Percentiles rank a stretch among this genome's conserved stretches.
Evolutionary conservation across 2,113 vertebrate genomes (phyloP).

Genomic region (Gobiocypris rarus): DNA sequence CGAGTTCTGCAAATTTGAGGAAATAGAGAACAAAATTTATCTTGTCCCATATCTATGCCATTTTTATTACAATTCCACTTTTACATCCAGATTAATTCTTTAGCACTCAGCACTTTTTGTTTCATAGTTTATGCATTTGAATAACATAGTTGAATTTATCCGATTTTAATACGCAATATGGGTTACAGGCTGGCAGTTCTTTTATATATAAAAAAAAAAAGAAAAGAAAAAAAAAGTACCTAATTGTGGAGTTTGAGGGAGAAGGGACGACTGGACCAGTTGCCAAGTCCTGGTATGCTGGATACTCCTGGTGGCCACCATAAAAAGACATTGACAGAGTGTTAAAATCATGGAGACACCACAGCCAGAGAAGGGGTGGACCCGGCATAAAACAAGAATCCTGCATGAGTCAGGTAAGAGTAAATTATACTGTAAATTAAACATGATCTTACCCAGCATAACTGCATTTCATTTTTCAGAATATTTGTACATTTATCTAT

Average conservation of each 20-base stretch:
- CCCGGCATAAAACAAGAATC: background rate
- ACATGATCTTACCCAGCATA: background rate
- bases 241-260: background rate
- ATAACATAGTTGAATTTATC: too few species aligned
- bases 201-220: background rate
- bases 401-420: background rate
- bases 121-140: too few species aligned
- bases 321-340: background rate
- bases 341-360: background rate
- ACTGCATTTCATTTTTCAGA: background rate
- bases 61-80: background rate
- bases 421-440: too few species aligned
- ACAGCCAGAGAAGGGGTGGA: background rate
- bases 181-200: too few species aligned
- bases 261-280: background rate
- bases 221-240: background rate
- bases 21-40: too few species aligned
- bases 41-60: too few species aligned
- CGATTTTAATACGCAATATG: too few species aligned
- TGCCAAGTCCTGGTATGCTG: constrained; percentile 1
- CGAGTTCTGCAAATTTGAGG: too few species aligned
- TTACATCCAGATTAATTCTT: background rate
- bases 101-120: too few species aligned
- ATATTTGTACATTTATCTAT: background rate
- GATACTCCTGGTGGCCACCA: background rate